Evolutionary conservation across 1,140 invertebrate species (phyloP).

Genomic region (Drosophila bifasciata): DNA sequence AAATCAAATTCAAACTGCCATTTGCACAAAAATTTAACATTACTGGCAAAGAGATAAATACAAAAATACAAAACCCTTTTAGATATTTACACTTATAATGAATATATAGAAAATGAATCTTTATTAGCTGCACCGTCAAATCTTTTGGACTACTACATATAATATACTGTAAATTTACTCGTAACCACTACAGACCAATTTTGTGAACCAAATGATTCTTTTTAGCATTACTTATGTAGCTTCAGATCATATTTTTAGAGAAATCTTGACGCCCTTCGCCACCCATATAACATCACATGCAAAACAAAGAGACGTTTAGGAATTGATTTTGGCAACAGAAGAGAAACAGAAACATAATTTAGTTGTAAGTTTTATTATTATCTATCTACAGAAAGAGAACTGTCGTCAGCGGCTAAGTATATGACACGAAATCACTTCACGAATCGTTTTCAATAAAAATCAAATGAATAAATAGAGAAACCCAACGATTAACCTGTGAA

Average conservation of each 20-base stretch:
- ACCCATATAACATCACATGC: slow-evolving; percentile 22
- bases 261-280: slow-evolving; percentile 6
- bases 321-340: slow-evolving; percentile 40
- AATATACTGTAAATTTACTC: slow-evolving; percentile 10
- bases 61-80: slow-evolving; percentile 17
- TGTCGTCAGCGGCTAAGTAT: slow-evolving; percentile 8
- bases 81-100: slow-evolving; percentile 37
- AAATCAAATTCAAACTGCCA: slow-evolving; percentile 69
- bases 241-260: slow-evolving; percentile 37
- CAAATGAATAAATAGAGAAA: slow-evolving; percentile 36
- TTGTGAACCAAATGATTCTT: slow-evolving; percentile 22
- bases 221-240: slow-evolving; percentile 17
- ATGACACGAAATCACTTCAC: slow-evolving; percentile 46
- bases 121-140: neutral
- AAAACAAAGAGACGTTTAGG: slow-evolving; percentile 37
- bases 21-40: slow-evolving; percentile 15
- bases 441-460: slow-evolving; percentile 73
- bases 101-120: slow-evolving; percentile 31
- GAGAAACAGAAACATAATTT: slow-evolving; percentile 28
- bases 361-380: slow-evolving; percentile 56
- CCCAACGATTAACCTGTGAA: neutral
- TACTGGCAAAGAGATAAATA: slow-evolving; percentile 8
- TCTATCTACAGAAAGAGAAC: slow-evolving; percentile 24
- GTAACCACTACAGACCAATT: slow-evolving; percentile 44
- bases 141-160: no score